These are phyloP conservation scores for Melinopterus prodromus DNA, from an alignment of 2,888 invertebrate species.

Conservation along the genomic window DNA sequence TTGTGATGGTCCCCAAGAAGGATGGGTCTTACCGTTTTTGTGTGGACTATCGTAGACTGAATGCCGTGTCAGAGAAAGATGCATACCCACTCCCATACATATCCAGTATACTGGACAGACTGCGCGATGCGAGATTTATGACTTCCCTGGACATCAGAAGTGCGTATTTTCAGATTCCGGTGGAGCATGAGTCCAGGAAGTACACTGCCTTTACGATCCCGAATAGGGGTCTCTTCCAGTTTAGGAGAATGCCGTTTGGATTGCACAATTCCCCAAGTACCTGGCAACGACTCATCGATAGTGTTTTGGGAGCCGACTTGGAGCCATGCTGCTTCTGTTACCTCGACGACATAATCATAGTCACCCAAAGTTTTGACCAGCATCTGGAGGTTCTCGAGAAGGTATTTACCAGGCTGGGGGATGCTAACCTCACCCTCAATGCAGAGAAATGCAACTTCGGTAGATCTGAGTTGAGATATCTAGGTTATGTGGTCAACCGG, in stretches of 20 bases:
- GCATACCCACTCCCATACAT: constrained; percentile 40
- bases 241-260: constrained; percentile 49
- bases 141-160: constrained; percentile 37
- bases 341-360: constrained; percentile 33
- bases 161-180: no score
- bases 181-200: constrained; percentile 4
- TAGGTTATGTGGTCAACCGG: constrained; percentile 48
- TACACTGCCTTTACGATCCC: constrained; percentile 51
- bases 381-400: constrained; percentile 35
- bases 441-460: constrained; percentile 46
- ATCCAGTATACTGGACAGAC: constrained; percentile 36
- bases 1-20: constrained; percentile 40
- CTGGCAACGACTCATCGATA: constrained; percentile 48
- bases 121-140: constrained; percentile 38
- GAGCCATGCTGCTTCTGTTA: constrained; percentile 40
- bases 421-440: constrained; percentile 43
- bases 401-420: constrained; percentile 34
- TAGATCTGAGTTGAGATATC: constrained; percentile 42
- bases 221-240: constrained; percentile 48
- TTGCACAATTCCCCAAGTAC: constrained; percentile 47
- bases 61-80: constrained; percentile 37
- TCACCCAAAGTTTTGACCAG: constrained; percentile 24
- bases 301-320: constrained; percentile 43
- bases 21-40: constrained; percentile 43
- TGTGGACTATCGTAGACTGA: constrained; percentile 43